These are phyloP conservation scores for Diorhabda elongata DNA, from an alignment of 1,140 invertebrate genomes.

Conservation along the genomic window DNA sequence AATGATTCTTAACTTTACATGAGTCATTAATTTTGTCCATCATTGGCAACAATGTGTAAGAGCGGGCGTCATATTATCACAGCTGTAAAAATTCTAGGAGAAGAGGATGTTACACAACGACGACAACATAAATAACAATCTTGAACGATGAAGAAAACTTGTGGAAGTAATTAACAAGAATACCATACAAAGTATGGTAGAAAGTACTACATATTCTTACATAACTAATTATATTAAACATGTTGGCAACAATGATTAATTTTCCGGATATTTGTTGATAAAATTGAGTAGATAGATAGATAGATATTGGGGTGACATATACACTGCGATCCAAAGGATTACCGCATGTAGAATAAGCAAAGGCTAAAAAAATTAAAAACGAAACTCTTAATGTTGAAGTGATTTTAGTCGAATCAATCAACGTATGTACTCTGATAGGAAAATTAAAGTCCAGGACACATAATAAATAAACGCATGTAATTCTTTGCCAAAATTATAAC, in stretches of 20 bases:
- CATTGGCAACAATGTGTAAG: too few relatives aligned
- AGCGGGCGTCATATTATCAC: too few relatives aligned
- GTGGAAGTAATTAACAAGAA: background rate
- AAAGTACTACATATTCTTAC: too few relatives aligned
- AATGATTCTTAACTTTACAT: too few relatives aligned
- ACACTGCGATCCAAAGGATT: background rate
- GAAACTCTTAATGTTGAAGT: background rate
- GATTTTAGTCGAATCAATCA: background rate
- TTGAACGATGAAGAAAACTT: background rate
- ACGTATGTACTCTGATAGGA: too few relatives aligned
- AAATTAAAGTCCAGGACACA: background rate
- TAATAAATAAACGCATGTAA: background rate
- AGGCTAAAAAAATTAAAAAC: background rate
- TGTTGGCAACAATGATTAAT: background rate
- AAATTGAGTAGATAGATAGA: background rate
- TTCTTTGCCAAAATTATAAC: background rate
- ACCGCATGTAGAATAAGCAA: background rate
- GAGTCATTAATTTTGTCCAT: too few relatives aligned
- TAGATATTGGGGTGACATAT: background rate
- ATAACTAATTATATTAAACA: background rate
- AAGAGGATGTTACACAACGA: background rate
- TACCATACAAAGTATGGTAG: background rate
- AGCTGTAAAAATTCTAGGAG: background rate
- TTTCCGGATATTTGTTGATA: background rate
- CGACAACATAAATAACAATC: background rate